Evolutionary conservation across 2,113 vertebrate species (phyloP), one percentile per base, ranked within the genome.

Genomic region (Gobiocypris rarus): DNA sequence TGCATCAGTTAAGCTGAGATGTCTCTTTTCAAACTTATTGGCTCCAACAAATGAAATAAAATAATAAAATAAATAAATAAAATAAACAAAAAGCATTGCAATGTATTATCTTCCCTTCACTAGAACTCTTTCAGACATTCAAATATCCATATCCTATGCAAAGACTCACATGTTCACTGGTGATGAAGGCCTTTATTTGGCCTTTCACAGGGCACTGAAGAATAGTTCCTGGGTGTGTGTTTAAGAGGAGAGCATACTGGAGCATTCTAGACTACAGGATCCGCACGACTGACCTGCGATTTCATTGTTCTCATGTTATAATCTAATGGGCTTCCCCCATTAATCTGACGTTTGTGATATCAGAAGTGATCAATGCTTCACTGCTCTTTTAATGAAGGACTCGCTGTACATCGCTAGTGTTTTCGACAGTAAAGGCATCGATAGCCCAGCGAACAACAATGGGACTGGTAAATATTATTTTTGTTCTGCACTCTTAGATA

Each of bases 381-480:
- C 17, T 56, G 43, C 14, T 41, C 58, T 85, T n/a, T 77, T 22
- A 56, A 83, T 22, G 14, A 38, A 45, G 43, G 69, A 22, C 17
- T 26, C 11, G 43, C 54, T 50, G 14, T 48, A 19, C 52, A n/a
- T 45, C 65, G 58, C 9, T 22, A 54, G 41, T 13, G 8, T 61
- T 76, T 13, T 8, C 22, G n/a, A 19, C 26, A 2, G 19, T 43
- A 4, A 43, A 78, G 65, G 74, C 9, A 52, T 19, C 74, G 3
- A 78, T 52, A 5, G 17, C 22, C n/a, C 26, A 38, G 41, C 48
- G 5, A 54, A 63, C 81, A 67, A 61, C 71, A 83, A 90, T 90
- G 89, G 89, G 89, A 54, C 76, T 86, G 89, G 89, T 90, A 85
- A 83, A 86, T 38, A 45, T 65, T 3, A 22, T 41, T 41, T 41